phyloP scores from a whole-genome alignment of 2,797 vertebrate species.

The Rhynchotus rufescens region DNA sequence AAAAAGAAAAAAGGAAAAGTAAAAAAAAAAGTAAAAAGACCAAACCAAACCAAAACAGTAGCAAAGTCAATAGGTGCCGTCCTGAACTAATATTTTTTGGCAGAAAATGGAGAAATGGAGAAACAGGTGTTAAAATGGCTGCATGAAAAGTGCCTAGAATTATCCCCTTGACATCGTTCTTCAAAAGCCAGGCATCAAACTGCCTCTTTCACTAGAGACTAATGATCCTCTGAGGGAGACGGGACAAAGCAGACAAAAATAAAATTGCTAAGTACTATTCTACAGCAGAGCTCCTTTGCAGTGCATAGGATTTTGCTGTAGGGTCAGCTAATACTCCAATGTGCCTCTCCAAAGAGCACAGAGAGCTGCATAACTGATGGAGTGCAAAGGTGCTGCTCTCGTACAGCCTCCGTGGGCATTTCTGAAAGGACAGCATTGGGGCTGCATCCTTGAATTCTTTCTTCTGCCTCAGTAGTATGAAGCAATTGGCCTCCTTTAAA shows the following conservation, averaged over 20 bases:
- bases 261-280: neutral
- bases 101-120: slow-evolving; percentile 36
- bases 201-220: slow-evolving; percentile 20
- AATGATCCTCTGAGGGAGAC: neutral
- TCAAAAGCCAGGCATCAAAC: slow-evolving; percentile 42
- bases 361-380: neutral
- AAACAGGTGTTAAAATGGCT: slow-evolving; percentile 36
- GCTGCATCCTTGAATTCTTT: neutral
- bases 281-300: neutral
- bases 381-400: neutral
- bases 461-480: neutral
- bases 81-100: slow-evolving; percentile 26
- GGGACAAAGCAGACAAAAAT: slow-evolving; percentile 12
- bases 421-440: neutral
- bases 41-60: neutral
- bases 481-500: neutral
- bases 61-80: slow-evolving; percentile 34
- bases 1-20: neutral
- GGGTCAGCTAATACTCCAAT: neutral
- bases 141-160: slow-evolving; percentile 15
- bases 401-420: neutral
- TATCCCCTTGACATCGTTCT: slow-evolving; percentile 10
- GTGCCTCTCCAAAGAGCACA: neutral
- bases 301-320: neutral
- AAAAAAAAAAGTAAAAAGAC: too few species aligned